These are phyloP conservation scores for pig (Sus scrofa) DNA, from an alignment of 2,113 vertebrate genomes.

Conservation along the genomic window DNA sequence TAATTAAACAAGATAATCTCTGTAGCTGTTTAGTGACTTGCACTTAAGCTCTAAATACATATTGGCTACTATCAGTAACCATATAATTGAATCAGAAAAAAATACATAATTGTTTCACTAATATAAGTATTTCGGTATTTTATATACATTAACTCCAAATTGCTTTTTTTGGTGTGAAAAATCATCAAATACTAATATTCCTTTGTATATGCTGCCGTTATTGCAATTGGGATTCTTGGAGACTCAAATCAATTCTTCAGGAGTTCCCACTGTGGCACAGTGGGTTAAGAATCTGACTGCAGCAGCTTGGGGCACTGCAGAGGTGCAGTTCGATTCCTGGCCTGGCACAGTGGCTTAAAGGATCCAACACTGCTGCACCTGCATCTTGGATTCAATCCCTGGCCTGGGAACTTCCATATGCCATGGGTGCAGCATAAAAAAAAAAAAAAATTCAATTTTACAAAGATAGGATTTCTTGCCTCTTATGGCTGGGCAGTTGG, in stretches of 20 bases:
- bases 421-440: too few species aligned
- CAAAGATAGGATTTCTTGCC: not conserved
- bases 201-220: not conserved
- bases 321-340: too few species aligned
- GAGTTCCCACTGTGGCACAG: too few species aligned
- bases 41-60: not conserved
- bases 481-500: not conserved
- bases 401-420: too few species aligned
- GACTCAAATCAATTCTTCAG: not conserved
- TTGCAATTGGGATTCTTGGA: not conserved
- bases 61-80: not conserved
- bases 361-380: too few species aligned
- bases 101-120: not conserved
- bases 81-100: not conserved
- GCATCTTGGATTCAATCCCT: too few species aligned
- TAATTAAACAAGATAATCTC: not conserved
- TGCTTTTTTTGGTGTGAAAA: slow-evolving; percentile 11
- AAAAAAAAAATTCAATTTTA: not conserved
- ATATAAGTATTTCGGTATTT: slow-evolving; percentile 13
- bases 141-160: slow-evolving; percentile 3
- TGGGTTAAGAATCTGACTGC: too few species aligned
- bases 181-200: not conserved
- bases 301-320: too few species aligned
- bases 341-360: too few species aligned
- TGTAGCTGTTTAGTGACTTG: not conserved